Evolutionary conservation across 2,797 vertebrate species (phyloP).

Genomic region (Rhinogobio ventralis): DNA sequence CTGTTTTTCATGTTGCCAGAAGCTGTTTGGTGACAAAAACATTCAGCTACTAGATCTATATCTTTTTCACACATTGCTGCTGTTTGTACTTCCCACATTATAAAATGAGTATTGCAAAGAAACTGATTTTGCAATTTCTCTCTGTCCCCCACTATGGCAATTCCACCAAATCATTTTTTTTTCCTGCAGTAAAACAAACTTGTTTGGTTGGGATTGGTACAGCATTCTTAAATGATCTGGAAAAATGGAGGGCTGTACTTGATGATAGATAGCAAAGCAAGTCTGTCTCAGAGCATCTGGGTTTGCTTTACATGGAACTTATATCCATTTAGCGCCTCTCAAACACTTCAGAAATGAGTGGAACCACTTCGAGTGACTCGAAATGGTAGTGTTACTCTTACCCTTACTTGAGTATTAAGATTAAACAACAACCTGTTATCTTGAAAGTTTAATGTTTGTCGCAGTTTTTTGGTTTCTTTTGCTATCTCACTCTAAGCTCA

Average conservation of each 20-base stretch:
- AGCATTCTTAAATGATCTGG: slow-evolving; percentile 58
- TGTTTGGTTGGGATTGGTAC: slow-evolving; percentile 62
- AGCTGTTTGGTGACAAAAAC: slow-evolving; percentile 85
- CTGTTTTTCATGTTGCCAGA: slow-evolving; percentile 85
- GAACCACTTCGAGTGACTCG: slow-evolving; percentile 63
- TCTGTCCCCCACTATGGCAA: slow-evolving; percentile 56
- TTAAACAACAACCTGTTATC: slow-evolving; percentile 73
- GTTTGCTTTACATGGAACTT: slow-evolving; percentile 56
- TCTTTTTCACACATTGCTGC: slow-evolving; percentile 79
- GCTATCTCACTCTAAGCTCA: slow-evolving; percentile 84
- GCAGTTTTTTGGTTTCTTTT: slow-evolving; percentile 79
- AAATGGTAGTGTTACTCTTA: slow-evolving; percentile 62
- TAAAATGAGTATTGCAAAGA: slow-evolving; percentile 79
- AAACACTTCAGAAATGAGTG: slow-evolving; percentile 65
- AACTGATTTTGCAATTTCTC: slow-evolving; percentile 74
- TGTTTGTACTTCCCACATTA: slow-evolving; percentile 76
- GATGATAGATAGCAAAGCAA: slow-evolving; percentile 64
- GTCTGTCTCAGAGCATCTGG: slow-evolving; percentile 57
- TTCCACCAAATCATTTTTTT: slow-evolving; percentile 66
- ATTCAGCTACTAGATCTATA: slow-evolving; percentile 84
- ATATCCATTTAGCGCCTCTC: slow-evolving; percentile 53
- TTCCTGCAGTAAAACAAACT: slow-evolving; percentile 59
- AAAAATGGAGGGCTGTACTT: slow-evolving; percentile 69
- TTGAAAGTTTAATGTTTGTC: slow-evolving; percentile 66
- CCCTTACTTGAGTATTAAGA: slow-evolving; percentile 71